Conservation (phyloP, 1,140 invertebrate genomes). For the Acyrthosiphon pisum region DNA sequence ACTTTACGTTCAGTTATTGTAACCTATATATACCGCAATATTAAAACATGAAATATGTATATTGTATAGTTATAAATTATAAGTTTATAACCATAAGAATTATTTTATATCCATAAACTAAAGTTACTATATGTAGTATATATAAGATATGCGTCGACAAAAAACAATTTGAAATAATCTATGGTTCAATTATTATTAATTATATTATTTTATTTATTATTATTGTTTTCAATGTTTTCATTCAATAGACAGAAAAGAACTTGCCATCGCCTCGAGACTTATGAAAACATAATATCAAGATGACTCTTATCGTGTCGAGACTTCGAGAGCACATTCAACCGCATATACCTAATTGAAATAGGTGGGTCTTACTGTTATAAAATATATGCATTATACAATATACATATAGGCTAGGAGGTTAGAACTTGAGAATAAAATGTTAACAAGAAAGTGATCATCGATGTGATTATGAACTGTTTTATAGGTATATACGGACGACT, state of each 20-base stretch:
- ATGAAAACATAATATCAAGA: slow-evolving; percentile 22
- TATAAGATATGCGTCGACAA: background rate
- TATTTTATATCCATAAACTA: background rate
- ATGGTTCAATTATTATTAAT: background rate
- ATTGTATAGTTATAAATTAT: background rate
- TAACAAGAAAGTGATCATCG: slow-evolving; percentile 25
- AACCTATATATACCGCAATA: background rate
- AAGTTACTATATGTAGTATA: background rate
- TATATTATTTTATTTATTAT: background rate
- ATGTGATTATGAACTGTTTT: background rate
- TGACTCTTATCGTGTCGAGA: background rate
- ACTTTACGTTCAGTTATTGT: background rate
- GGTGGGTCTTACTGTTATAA: background rate
- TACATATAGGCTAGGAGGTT: background rate
- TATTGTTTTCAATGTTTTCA: slow-evolving; percentile 4
- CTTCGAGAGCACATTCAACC: background rate
- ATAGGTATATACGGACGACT: too few relatives aligned
- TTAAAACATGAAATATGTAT: background rate
- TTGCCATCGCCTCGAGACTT: background rate
- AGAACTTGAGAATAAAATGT: background rate
- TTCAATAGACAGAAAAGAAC: background rate
- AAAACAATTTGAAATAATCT: background rate
- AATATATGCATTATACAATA: background rate
- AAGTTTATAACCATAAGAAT: background rate
- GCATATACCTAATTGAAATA: slow-evolving; percentile 18